phyloP scores from a whole-genome alignment of 2,113 vertebrate genomes.

The Macquaria australasica region DNA sequence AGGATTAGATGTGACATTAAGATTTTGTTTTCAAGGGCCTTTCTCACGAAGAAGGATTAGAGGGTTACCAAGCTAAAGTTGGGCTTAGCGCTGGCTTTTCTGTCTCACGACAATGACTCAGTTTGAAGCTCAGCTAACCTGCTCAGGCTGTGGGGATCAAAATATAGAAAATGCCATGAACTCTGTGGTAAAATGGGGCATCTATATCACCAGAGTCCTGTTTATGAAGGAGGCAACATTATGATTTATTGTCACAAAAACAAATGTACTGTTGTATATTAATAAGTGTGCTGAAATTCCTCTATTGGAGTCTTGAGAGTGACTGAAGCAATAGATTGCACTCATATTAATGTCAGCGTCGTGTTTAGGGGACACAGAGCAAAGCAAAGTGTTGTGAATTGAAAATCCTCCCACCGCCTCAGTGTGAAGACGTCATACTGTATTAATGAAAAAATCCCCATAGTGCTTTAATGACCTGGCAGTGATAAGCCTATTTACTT shows the following conservation, averaged over 20 bases:
- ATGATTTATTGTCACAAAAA: constrained; percentile 5
- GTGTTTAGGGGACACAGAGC: constrained; percentile 43
- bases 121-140: constrained; percentile 40
- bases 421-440: constrained; percentile 48
- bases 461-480: constrained; percentile 63
- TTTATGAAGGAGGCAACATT: neutral
- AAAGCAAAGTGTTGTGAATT: constrained; percentile 60
- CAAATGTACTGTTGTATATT: constrained; percentile 47
- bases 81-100: constrained; percentile 47
- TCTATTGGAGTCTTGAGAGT: constrained; percentile 31
- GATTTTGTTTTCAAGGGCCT: constrained; percentile 63
- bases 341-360: constrained; percentile 34
- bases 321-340: constrained; percentile 37
- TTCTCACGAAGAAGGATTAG: constrained; percentile 62
- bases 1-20: constrained; percentile 69
- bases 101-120: constrained; percentile 40
- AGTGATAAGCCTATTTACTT: constrained; percentile 63
- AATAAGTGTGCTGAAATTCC: constrained; percentile 37
- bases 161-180: neutral
- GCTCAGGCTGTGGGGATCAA: neutral
- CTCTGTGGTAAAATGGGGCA: neutral
- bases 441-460: constrained; percentile 49
- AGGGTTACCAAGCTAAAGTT: constrained; percentile 52
- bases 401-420: constrained; percentile 40
- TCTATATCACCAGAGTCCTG: neutral